Evolutionary conservation across 1,140 invertebrate genomes (phyloP), one percentile per base, ranked within the genome.

Genomic region (Drosophila fuyamai): DNA sequence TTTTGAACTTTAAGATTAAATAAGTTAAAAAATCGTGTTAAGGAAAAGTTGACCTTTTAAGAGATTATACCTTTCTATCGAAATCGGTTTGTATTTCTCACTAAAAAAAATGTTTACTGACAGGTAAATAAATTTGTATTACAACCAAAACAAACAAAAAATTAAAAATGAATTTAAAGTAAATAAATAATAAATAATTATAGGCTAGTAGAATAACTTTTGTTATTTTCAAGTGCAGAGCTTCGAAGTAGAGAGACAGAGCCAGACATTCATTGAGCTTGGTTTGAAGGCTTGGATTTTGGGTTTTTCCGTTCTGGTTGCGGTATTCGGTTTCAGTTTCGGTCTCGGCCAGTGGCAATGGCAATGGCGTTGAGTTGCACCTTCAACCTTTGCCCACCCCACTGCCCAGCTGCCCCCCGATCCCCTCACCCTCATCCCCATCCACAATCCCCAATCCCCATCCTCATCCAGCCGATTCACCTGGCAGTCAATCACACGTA

Each of bases 401-500:
- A 29, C n/a, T n/a, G 5, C 8, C 4, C 40, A n/a, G n/a, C n/a
- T n/a, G n/a, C 40, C 12, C 57, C 12, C 6, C 6, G 12, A 27
- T 10, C 32, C 7, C 16, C 18, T 4, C 36, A 12, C 54, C 58
- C 58, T 54, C 47, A 48, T 58, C 56, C 48, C 13, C 53, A 38
- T 38, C n/a, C 58, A 3, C 44, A 18, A n/a, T n/a, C 1, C 29
- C 29, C 8, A 32, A 41, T 58, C 51, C 57, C 18, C 18, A 13
- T n/a, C 1, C 29, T 18, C 54, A 36, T 38, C 18, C 62, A 27
- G 7, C 18, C 53, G 48, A 47, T 35, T 46, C 44, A 59, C 57
- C 57, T 38, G 55, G 58, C 80, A 83, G 80, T 82, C 80, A 82
- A 82, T 82, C 80, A 83, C 70, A 79, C 70, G 80, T 70, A 82